Percentiles rank a stretch among this genome's conserved stretches.
phyloP scores from a whole-genome alignment of 2,797 vertebrate genomes.

The Borostomias antarcticus region DNA sequence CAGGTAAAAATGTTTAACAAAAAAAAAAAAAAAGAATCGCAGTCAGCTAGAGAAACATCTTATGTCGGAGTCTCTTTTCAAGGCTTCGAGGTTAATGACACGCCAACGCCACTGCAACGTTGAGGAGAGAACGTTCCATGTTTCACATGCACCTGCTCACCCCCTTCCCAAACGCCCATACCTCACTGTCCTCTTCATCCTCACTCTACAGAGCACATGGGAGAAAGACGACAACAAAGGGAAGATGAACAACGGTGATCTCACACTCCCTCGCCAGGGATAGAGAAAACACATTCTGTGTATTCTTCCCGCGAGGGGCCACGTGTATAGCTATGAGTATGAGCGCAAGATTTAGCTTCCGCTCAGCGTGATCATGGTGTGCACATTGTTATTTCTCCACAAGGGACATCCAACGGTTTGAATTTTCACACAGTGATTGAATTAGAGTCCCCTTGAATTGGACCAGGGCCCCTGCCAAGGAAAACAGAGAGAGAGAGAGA shows the following conservation, averaged over 20 bases:
- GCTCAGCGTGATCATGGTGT: constrained; percentile 35
- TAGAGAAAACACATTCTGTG: too few relatives aligned
- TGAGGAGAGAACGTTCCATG: too few relatives aligned
- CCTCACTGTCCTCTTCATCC: constrained; percentile 90
- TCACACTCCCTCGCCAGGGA: not conserved
- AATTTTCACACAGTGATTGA: constrained; percentile 78
- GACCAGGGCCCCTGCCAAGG: constrained; percentile 56
- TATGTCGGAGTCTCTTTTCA: too few relatives aligned
- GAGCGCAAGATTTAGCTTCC: constrained; percentile 18
- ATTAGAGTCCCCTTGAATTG: constrained; percentile 68
- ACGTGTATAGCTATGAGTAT: not conserved
- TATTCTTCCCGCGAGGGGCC: not conserved
- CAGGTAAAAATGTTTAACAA: too few relatives aligned
- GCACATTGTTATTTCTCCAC: constrained; percentile 58
- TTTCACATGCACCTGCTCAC: not conserved
- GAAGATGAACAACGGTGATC: not conserved
- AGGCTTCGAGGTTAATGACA: too few relatives aligned
- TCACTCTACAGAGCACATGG: constrained; percentile 82
- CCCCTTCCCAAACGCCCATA: constrained; percentile 65
- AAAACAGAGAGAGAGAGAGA: constrained; percentile 34
- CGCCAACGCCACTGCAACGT: too few relatives aligned
- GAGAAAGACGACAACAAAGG: not conserved
- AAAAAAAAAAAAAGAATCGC: too few relatives aligned
- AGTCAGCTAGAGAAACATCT: too few relatives aligned
- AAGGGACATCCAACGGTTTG: constrained; percentile 66